Evolutionary conservation across 2,797 vertebrate species (phyloP).

Genomic region (Kryptolebias ocellatus): DNA sequence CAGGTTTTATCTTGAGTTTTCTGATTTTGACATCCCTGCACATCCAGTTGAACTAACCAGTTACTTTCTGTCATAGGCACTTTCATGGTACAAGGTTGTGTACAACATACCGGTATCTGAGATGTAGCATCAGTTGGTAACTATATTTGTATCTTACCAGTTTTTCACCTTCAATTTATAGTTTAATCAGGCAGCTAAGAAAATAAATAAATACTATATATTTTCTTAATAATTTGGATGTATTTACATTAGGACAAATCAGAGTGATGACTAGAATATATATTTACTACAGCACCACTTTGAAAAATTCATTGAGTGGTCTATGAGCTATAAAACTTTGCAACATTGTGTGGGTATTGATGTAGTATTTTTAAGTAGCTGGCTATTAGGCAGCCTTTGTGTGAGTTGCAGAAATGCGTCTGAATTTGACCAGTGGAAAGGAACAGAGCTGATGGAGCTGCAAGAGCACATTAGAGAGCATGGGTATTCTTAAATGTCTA

Average conservation of each 20-base stretch:
- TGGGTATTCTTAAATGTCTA: constrained; percentile 74
- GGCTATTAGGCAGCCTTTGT: constrained; percentile 58
- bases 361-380: constrained; percentile 55
- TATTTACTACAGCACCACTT: constrained; percentile 12
- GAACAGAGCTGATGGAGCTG: constrained; percentile 65
- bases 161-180: too few species aligned
- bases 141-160: too few species aligned
- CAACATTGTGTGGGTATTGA: constrained; percentile 28
- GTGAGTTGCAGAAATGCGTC: constrained; percentile 34
- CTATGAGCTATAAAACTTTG: constrained; percentile 31
- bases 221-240: too few species aligned
- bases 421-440: constrained; percentile 63
- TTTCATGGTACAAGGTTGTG: too few species aligned
- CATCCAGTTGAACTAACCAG: too few species aligned
- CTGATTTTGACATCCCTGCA: too few species aligned
- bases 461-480: constrained; percentile 64
- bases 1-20: too few species aligned
- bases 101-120: too few species aligned
- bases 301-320: constrained; percentile 11
- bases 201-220: too few species aligned
- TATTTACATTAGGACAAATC: not conserved
- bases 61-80: too few species aligned
- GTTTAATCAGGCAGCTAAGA: too few species aligned
- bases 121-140: too few species aligned
- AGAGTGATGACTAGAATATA: not conserved